These are phyloP conservation scores for Oplegnathus fasciatus DNA, from an alignment of 2,113 vertebrate genomes.

Conservation along the genomic window DNA sequence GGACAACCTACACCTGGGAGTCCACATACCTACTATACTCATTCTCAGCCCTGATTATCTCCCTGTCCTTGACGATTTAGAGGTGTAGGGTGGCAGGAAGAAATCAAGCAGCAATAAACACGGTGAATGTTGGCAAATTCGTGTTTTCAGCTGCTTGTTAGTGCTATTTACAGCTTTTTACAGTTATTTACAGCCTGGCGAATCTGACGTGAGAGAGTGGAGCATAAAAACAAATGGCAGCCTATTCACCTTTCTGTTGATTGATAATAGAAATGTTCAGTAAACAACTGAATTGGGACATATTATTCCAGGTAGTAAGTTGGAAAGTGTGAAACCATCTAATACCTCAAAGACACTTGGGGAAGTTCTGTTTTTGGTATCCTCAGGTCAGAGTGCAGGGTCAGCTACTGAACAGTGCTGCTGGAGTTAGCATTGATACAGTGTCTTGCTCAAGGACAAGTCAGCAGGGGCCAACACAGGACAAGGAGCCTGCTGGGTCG, in stretches of 20 bases:
- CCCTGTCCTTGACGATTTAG: neutral
- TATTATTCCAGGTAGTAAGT: neutral
- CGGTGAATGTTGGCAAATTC: neutral
- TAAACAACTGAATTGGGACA: neutral
- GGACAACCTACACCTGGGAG: slow-evolving; percentile 20
- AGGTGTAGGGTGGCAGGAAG: neutral
- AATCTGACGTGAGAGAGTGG: neutral
- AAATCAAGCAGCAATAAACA: neutral
- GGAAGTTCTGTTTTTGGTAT: neutral
- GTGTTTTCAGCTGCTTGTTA: neutral
- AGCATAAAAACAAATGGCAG: neutral
- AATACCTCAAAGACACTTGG: neutral
- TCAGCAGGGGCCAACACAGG: slow-evolving; percentile 3
- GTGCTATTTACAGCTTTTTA: neutral
- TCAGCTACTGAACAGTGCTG: neutral
- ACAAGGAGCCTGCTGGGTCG: neutral
- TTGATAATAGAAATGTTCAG: neutral
- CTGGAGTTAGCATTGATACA: neutral
- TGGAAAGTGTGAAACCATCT: neutral
- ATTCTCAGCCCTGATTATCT: neutral
- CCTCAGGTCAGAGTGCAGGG: neutral
- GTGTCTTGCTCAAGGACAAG: slow-evolving; percentile 36
- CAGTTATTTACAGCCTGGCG: neutral
- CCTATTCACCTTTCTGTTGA: neutral
- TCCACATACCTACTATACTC: slow-evolving; percentile 5